A percentile compares a stretch with the other conserved stretches of the same genome.
phyloP scores from a whole-genome alignment of 37 sponge, comb jelly and placozoan species.

The Dysidea cf. avara region DNA sequence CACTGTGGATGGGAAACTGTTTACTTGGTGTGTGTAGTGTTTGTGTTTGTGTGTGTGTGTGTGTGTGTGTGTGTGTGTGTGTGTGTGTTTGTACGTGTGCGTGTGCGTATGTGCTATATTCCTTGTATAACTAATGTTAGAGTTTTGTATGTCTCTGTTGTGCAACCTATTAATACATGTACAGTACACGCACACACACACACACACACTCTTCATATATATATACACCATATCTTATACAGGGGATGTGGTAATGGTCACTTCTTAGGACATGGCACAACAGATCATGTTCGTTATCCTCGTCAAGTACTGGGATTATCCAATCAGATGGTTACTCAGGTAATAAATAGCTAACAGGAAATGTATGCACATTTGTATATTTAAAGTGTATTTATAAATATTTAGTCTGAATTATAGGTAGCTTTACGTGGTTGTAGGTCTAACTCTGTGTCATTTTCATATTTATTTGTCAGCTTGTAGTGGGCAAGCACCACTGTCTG shows the following conservation, averaged over 20 bases:
- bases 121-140: background rate
- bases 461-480: conserved; percentile 22
- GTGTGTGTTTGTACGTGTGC: background rate
- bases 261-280: conserved; percentile 66
- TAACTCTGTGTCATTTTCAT: no score
- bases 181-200: no score
- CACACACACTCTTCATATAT: no score
- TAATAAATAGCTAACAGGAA: no score
- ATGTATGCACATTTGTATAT: no score
- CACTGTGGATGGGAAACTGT: conserved; percentile 71
- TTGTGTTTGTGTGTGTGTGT: background rate
- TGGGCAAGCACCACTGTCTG: conserved; percentile 61
- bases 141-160: no score
- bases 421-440: no score
- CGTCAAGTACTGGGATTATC: conserved; percentile 47
- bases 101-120: background rate
- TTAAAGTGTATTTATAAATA: no score
- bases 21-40: conserved; percentile 60
- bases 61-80: background rate
- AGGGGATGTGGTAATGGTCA: conserved; percentile 80
- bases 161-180: no score
- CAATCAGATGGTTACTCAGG: conserved; percentile 30
- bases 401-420: no score
- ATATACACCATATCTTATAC: no score
- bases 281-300: conserved; percentile 48